Evolutionary conservation across 2,113 vertebrate species (phyloP).

Genomic region (Cranoglanis bouderius): DNA sequence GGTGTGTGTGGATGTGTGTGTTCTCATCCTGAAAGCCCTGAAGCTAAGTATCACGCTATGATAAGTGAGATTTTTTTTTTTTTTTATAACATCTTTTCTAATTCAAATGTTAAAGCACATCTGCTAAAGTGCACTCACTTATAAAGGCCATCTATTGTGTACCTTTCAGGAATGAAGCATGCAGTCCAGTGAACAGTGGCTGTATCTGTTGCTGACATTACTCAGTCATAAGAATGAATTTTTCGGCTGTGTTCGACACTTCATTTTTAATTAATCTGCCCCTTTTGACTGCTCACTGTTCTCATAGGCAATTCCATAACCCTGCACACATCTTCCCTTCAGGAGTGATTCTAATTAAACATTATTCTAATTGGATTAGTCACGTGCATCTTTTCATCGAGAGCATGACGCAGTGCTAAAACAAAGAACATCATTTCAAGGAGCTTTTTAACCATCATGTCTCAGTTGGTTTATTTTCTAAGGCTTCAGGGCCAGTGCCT

Average conservation of each 20-base stretch:
- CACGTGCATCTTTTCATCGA: constrained; percentile 35
- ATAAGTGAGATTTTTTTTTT: constrained; percentile 37
- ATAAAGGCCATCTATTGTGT: constrained; percentile 43
- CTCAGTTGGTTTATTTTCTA: constrained; percentile 52
- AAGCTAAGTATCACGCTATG: constrained; percentile 45
- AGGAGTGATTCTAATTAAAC: constrained; percentile 48
- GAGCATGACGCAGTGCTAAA: constrained; percentile 21
- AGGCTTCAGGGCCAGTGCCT: constrained; percentile 22
- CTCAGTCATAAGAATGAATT: constrained; percentile 17
- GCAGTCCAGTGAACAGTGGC: constrained; percentile 7
- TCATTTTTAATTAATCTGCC: constrained; percentile 50
- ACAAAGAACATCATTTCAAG: constrained; percentile 36
- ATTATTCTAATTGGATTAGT: constrained; percentile 52
- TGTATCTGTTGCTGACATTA: constrained; percentile 16
- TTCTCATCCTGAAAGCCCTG: constrained; percentile 50
- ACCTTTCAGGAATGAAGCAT: constrained; percentile 33
- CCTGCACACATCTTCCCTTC: constrained; percentile 38
- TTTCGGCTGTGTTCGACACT: constrained; percentile 30
- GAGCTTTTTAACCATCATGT: constrained; percentile 46
- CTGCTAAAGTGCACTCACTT: constrained; percentile 37
- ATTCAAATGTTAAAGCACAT: constrained; percentile 47
- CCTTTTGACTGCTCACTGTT: constrained; percentile 48
- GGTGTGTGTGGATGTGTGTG: constrained; percentile 36
- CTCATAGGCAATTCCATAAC: constrained; percentile 52
- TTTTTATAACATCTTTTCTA: constrained; percentile 26